Conservation (phyloP, 2,888 invertebrate genomes). For the Parnassius mnemosyne region DNA sequence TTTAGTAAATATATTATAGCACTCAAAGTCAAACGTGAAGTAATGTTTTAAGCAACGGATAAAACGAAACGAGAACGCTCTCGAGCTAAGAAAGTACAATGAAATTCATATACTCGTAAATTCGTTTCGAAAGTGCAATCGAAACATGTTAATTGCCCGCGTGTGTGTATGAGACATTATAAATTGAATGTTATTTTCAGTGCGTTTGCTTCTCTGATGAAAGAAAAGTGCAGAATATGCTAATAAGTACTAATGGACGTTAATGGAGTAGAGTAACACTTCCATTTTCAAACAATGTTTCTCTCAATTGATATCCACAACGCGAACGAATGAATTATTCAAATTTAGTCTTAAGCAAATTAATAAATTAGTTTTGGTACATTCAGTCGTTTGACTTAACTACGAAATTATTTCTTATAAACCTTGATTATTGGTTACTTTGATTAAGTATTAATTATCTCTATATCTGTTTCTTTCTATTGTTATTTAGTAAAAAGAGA, state of each 20-base stretch:
- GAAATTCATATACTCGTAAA: constrained; percentile 33
- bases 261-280: constrained; percentile 36
- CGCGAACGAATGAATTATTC: too few species aligned
- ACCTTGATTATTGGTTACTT: too few species aligned
- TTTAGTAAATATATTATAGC: too few species aligned
- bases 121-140: constrained; percentile 39
- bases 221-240: constrained; percentile 33
- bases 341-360: too few species aligned
- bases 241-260: constrained; percentile 42
- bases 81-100: constrained; percentile 31
- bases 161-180: constrained; percentile 37
- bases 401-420: too few species aligned
- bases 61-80: constrained; percentile 25
- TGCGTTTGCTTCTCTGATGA: constrained; percentile 31
- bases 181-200: constrained; percentile 31
- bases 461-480: too few species aligned
- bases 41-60: constrained; percentile 12
- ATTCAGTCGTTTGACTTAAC: too few species aligned
- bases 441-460: too few species aligned
- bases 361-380: too few species aligned
- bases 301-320: too few species aligned
- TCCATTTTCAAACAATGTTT: constrained; percentile 11
- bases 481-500: too few species aligned
- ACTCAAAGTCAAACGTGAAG: too few species aligned
- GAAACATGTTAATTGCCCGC: constrained; percentile 34